phyloP scores from a whole-genome alignment of 2,888 invertebrate species.

The Molorchus minor region DNA sequence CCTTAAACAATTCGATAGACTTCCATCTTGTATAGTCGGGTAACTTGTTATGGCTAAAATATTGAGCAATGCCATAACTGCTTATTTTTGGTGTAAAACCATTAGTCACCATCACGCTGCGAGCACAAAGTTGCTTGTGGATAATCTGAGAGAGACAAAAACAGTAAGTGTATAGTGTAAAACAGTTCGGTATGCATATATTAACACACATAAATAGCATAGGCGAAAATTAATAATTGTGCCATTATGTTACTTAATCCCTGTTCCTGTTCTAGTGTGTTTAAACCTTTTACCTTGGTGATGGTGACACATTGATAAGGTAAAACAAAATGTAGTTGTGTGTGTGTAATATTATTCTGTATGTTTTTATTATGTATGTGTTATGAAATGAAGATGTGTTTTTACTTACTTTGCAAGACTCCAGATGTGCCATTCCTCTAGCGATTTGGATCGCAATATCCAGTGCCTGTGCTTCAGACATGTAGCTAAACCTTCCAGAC shows the following conservation, averaged over 20 bases:
- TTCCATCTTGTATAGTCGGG: slow-evolving; percentile 83
- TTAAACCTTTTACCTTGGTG: no score
- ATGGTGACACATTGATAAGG: no score
- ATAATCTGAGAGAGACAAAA: slow-evolving; percentile 63
- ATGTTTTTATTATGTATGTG: no score
- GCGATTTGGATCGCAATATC: slow-evolving; percentile 75
- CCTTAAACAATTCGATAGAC: slow-evolving; percentile 79
- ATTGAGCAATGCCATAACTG: slow-evolving; percentile 79
- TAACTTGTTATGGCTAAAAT: slow-evolving; percentile 70
- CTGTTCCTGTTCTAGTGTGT: no score
- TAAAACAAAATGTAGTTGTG: no score
- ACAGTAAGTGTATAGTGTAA: neutral
- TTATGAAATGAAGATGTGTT: no score
- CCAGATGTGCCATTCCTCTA: slow-evolving; percentile 76
- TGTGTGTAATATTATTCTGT: no score
- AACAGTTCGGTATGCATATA: neutral
- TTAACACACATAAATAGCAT: no score
- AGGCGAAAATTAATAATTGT: no score
- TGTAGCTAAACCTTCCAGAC: slow-evolving; percentile 64
- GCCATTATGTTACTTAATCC: no score
- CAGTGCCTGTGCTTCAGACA: slow-evolving; percentile 71
- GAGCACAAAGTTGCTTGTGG: slow-evolving; percentile 78
- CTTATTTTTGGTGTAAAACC: slow-evolving; percentile 76
- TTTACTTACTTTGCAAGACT: slow-evolving; percentile 66
- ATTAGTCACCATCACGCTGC: slow-evolving; percentile 74